phyloP scores from a whole-genome alignment of 2,888 invertebrate genomes.

The Erebia palarica region DNA sequence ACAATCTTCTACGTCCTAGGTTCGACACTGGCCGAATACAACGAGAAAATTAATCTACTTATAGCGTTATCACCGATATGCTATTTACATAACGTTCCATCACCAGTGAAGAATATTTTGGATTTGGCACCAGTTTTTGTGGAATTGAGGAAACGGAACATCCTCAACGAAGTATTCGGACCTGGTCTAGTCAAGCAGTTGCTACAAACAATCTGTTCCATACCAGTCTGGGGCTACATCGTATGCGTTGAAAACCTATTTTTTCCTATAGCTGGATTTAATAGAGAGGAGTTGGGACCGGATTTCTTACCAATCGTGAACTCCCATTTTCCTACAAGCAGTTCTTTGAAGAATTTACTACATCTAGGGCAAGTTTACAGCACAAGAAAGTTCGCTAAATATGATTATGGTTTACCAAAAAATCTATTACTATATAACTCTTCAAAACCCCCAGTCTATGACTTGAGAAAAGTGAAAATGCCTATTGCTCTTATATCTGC shows the following conservation, averaged over 20 bases:
- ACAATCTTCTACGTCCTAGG: slow-evolving; percentile 77
- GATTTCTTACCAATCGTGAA: slow-evolving; percentile 23
- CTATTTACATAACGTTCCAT: slow-evolving; percentile 31
- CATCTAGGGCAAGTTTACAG: slow-evolving; percentile 50
- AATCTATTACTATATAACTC: slow-evolving; percentile 50
- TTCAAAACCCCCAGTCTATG: slow-evolving; percentile 49
- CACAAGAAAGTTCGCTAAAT: slow-evolving; percentile 47
- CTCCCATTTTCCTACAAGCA: slow-evolving; percentile 52
- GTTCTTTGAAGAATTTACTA: slow-evolving; percentile 49
- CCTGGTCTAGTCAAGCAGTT: neutral
- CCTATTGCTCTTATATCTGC: slow-evolving; percentile 48
- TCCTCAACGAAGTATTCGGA: neutral
- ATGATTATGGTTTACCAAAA: slow-evolving; percentile 48
- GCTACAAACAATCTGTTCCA: neutral
- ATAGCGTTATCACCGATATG: slow-evolving; percentile 80
- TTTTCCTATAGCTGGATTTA: neutral
- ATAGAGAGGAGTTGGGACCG: neutral
- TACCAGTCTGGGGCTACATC: neutral
- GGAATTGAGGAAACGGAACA: slow-evolving; percentile 2
- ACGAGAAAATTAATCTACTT: slow-evolving; percentile 73
- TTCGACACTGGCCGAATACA: slow-evolving; percentile 74
- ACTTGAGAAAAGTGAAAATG: slow-evolving; percentile 52
- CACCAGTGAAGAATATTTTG: slow-evolving; percentile 14
- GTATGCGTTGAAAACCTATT: neutral
- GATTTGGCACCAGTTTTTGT: slow-evolving; percentile 39